Evolutionary conservation across 2,888 invertebrate species (phyloP), one percentile per base, ranked within the genome.

Genomic region (Caenorhabditis becei): DNA sequence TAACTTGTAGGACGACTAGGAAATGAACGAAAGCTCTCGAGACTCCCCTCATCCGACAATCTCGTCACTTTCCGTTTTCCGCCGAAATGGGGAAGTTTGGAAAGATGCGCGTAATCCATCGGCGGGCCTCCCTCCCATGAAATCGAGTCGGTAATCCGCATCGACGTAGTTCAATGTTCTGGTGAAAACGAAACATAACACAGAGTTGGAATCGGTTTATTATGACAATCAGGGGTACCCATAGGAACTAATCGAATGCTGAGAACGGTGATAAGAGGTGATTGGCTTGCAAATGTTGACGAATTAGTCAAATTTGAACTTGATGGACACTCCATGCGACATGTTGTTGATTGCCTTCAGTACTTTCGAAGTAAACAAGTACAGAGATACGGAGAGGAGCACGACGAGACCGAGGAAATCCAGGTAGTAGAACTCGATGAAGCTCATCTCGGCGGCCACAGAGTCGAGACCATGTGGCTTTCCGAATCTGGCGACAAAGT

Each of bases 401-500:
- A 56, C 7, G 37, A 71, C 0, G 14, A 67, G 18, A 20, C 26
- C 26, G 28, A 75, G 16, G 23, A 67, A 56, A n/a, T 79, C 79
- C 11, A 79, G 44, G 51, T 72, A 66, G 51, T 79, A 79, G 24
- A 72, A 79, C 49, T 72, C 72, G 41, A 72, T 35, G 28, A 70
- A 62, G 24, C 72, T 61, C 54, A 79, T 54, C 20, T 79, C 67
- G 8, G 67, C 72, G 14, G 79, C 66, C 41, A 49, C 54, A 2
- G 79, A 79, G 56, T 79, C 79, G 3, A 79, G 24, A 2, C 72
- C 79, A 56, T 72, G 54, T 1, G 67, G 67, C 20, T 79, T 79
- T 62, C 79, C 79, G 44, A 66, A 79, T 44, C 53, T 54, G 14
- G 79, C 79, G 41, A 79, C 75, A 35, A 75, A 80, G n/a, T 80